Base-by-base conservation (phyloP, 2,888 invertebrate genomes). In the Syrista parreyssii region DNA sequence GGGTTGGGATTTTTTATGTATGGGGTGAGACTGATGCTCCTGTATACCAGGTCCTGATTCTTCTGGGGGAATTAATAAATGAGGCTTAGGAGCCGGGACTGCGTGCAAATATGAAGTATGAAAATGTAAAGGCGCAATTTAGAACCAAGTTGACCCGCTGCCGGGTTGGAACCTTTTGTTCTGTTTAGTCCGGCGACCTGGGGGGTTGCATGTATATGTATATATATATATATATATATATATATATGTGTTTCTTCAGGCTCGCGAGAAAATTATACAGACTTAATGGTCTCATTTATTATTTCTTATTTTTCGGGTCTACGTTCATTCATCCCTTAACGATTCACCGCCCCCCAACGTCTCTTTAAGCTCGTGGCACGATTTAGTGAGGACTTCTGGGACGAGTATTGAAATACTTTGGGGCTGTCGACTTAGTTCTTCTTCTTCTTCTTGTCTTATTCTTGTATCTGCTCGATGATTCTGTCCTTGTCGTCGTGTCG, bases 281-380 rank as follows among this genome's bases (percentile, higher is more conserved):
- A 88, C 88, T 89, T 89, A 90, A 90, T 90, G 88, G 87, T 88
- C 88, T 89, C 89, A 88, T 89, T 89, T 89, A 90, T 90, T 90
- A 89, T 89, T 89, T 89, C 89, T 87, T 87, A 85, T 87, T 86
- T 86, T 86, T 82, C 80, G 83, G 76, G 83, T 86, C 84, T 86
- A 82, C 84, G 85, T 86, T 86, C 85, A 68, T 74, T 77, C 71
- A n/a, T 75, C n/a, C 72, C 69, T 71, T 84, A 82, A 86, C 82
- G 84, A 83, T 85, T 83, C 80, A 72, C 34, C 34, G 31, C 36
- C 36, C 34, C 72, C 72, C 15, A 11, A 15, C 30, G 71, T 33
- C 71, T 23, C 71, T 71, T 71, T n/a, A n/a, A 23, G 30, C 31
- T 71, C 23, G 71, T 33, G 30, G 33, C 71, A 71, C 71, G 23